Evolutionary conservation across 2,113 vertebrate species (phyloP).

Genomic region (Ibidorhyncha struthersii): DNA sequence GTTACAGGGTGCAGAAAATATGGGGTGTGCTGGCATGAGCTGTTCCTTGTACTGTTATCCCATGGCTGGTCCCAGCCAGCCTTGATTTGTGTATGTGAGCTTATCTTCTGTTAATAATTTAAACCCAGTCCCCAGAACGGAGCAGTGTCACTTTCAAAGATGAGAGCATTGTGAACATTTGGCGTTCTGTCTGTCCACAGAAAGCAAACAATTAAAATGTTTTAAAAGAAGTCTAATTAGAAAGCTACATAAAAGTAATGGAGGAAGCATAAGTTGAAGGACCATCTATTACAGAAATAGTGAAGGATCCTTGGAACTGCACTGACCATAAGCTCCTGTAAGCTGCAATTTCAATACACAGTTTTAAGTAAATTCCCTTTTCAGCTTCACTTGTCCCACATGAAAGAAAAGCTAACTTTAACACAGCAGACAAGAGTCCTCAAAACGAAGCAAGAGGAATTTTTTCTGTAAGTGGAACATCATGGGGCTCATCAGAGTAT

Average conservation of each 20-base stretch:
- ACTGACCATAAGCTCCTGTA: slow-evolving; percentile 67
- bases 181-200: slow-evolving; percentile 30
- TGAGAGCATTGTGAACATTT: slow-evolving; percentile 12
- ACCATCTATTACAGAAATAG: slow-evolving; percentile 57
- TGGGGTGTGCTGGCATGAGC: neutral
- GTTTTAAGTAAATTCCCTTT: slow-evolving; percentile 75
- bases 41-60: neutral
- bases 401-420: slow-evolving; percentile 73
- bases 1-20: neutral
- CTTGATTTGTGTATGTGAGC: neutral
- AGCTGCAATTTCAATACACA: slow-evolving; percentile 67
- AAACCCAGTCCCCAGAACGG: neutral
- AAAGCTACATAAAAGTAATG: slow-evolving; percentile 60
- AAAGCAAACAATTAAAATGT: slow-evolving; percentile 61
- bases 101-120: slow-evolving; percentile 57
- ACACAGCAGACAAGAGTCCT: slow-evolving; percentile 52
- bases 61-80: neutral
- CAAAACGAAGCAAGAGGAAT: slow-evolving; percentile 67
- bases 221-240: slow-evolving; percentile 62
- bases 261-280: slow-evolving; percentile 59
- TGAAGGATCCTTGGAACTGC: slow-evolving; percentile 61
- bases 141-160: slow-evolving; percentile 34
- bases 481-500: slow-evolving; percentile 66
- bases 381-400: slow-evolving; percentile 76
- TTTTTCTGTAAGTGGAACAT: slow-evolving; percentile 75